These are phyloP conservation scores for Procavia capensis DNA, from an alignment of 2,113 vertebrate species.

Conservation along the genomic window DNA sequence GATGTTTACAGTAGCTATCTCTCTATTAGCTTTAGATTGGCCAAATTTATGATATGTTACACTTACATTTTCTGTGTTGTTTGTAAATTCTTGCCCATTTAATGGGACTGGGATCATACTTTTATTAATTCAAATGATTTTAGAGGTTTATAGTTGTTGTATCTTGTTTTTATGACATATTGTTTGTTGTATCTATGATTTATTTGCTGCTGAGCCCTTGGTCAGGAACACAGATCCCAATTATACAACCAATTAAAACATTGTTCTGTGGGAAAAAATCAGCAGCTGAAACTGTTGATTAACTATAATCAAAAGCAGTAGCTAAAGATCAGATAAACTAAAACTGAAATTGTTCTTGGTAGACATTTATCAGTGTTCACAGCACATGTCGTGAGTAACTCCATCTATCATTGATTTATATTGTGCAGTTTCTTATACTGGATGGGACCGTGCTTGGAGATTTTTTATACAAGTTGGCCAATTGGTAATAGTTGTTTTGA, in stretches of 20 bases:
- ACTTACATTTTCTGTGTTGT: conserved; percentile 65
- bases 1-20: conserved; percentile 52
- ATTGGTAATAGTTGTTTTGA: conserved; percentile 49
- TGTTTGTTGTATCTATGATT: conserved; percentile 75
- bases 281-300: conserved; percentile 67
- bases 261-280: conserved; percentile 71
- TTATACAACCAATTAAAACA: conserved; percentile 77
- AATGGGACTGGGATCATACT: conserved; percentile 43
- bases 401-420: neutral
- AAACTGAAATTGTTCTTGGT: conserved; percentile 57
- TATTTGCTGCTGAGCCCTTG: conserved; percentile 74
- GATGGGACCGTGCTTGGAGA: neutral
- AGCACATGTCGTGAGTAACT: neutral
- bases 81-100: conserved; percentile 62
- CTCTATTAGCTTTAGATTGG: conserved; percentile 54
- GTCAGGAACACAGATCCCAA: conserved; percentile 71
- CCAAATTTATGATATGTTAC: conserved; percentile 58
- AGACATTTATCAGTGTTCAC: neutral
- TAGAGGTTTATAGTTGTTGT: conserved; percentile 63
- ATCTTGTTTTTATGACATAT: conserved; percentile 72
- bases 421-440: neutral
- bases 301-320: conserved; percentile 48
- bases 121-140: conserved; percentile 73
- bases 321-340: conserved; percentile 54
- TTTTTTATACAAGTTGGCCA: conserved; percentile 37